Percentiles rank a stretch among this genome's conserved stretches.
Conservation (phyloP, 1,140 invertebrate species). For the Drosophila tropicalis region DNA sequence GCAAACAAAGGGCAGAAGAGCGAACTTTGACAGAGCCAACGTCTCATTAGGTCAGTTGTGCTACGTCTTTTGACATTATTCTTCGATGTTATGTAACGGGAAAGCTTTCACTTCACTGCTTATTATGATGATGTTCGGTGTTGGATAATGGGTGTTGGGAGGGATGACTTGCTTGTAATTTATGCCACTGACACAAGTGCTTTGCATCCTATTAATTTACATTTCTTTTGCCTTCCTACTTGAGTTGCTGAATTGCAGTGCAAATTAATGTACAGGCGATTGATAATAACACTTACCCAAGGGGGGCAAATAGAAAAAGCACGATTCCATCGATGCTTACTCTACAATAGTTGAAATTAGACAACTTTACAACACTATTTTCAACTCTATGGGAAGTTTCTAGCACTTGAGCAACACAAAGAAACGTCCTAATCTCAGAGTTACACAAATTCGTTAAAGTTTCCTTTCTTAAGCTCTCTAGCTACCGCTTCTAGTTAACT, state of each 20-base stretch:
- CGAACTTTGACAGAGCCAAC: constrained; percentile 30
- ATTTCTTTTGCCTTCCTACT: constrained; percentile 11
- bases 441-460: neutral
- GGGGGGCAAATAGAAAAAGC: neutral
- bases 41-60: constrained; percentile 63
- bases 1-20: neutral
- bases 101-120: neutral
- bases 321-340: no score
- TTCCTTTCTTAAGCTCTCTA: neutral
- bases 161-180: constrained; percentile 29
- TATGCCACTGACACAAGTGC: constrained; percentile 38
- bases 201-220: constrained; percentile 37
- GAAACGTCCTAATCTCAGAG: no score
- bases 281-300: neutral
- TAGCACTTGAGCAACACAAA: no score
- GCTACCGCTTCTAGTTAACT: neutral
- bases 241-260: neutral
- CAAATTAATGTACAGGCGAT: constrained; percentile 2
- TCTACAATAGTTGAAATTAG: no score
- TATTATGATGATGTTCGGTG: neutral
- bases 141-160: no score
- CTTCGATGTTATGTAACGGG: neutral
- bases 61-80: constrained; percentile 4
- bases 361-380: no score
- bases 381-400: no score